A percentile compares a stretch with the other conserved stretches of the same genome.
Evolutionary conservation across 2,888 invertebrate species (phyloP).

Genomic region (Nemoura dubitans): DNA sequence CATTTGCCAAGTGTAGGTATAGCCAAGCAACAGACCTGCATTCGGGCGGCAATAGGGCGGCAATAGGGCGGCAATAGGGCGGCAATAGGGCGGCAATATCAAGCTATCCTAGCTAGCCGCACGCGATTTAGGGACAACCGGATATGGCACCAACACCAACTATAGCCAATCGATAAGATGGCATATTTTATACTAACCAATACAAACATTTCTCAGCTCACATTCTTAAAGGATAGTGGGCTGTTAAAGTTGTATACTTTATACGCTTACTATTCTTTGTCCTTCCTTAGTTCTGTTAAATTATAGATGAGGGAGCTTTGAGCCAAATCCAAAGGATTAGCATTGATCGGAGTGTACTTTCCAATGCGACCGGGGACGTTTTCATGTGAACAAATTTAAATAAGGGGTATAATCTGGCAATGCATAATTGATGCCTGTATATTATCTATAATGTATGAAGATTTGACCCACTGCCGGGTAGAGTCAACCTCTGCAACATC

Average conservation of each 20-base stretch:
- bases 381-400: neutral
- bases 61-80: too few relatives aligned
- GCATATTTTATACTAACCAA: constrained; percentile 25
- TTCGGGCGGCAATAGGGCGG: too few relatives aligned
- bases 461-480: neutral
- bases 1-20: too few relatives aligned
- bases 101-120: neutral
- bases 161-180: neutral
- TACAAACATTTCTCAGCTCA: constrained; percentile 15
- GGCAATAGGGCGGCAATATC: neutral
- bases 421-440: neutral
- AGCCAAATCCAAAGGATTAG: neutral
- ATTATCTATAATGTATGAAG: neutral
- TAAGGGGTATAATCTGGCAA: neutral
- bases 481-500: neutral
- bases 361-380: neutral
- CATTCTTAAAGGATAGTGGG: neutral
- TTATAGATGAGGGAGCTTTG: neutral
- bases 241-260: neutral
- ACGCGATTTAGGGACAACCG: neutral
- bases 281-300: neutral
- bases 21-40: too few relatives aligned
- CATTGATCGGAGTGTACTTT: neutral
- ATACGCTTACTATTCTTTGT: neutral
- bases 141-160: constrained; percentile 19